These are phyloP conservation scores for Nanger granti DNA, from an alignment of 2,113 vertebrate species.

Conservation along the genomic window DNA sequence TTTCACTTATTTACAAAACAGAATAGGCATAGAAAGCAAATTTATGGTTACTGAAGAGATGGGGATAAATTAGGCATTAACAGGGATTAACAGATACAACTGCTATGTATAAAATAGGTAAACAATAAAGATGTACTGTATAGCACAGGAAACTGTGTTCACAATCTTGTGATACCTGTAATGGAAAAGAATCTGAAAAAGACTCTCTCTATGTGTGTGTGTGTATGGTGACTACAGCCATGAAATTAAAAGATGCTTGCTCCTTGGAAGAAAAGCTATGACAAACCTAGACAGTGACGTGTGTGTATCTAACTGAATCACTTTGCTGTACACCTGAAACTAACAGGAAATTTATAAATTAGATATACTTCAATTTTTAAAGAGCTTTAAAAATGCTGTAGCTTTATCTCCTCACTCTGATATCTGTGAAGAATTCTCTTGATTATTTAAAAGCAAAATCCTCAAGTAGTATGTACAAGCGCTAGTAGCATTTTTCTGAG, in stretches of 20 bases:
- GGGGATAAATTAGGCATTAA: background rate
- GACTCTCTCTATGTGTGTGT: accelerated
- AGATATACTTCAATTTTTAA: background rate
- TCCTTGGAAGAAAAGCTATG: background rate
- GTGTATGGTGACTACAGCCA: background rate
- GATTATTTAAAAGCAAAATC: background rate
- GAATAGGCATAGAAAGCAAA: background rate
- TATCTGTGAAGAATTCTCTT: background rate
- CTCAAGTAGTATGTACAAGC: background rate
- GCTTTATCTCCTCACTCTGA: background rate
- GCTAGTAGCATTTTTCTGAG: background rate
- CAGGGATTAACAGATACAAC: background rate
- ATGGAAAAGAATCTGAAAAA: background rate
- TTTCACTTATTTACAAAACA: background rate
- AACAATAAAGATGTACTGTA: background rate
- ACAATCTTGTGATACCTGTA: background rate
- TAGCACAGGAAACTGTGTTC: background rate
- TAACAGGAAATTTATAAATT: background rate
- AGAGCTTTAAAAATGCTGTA: background rate
- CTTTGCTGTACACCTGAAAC: background rate
- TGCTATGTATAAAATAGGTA: background rate
- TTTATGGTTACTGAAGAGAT: background rate
- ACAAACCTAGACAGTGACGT: background rate
- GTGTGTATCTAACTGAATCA: background rate
- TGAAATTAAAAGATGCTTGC: background rate